These are phyloP conservation scores for Dendrophyllia cribrosa DNA, from an alignment of 64 coral and sea anemone species.

Conservation along the genomic window DNA sequence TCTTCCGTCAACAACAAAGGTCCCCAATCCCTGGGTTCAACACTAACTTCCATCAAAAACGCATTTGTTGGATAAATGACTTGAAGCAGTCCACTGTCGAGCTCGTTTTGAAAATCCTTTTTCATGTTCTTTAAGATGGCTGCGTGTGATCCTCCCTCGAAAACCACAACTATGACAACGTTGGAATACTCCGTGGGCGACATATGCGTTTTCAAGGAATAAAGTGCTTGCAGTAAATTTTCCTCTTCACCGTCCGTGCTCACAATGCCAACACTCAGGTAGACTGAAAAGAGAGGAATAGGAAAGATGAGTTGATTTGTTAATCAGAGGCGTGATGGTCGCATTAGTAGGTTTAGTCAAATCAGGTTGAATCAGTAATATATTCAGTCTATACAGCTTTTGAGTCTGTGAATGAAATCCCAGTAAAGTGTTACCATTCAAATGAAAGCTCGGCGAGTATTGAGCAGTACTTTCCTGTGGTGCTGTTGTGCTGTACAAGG, in stretches of 20 bases:
- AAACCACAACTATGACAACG: conserved; percentile 24
- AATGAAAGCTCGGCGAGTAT: no score
- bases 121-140: not conserved
- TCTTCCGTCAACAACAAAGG: not conserved
- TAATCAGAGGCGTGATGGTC: no score
- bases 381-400: no score
- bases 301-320: no score
- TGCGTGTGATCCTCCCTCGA: not conserved
- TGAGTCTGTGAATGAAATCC: no score
- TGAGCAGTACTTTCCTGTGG: no score
- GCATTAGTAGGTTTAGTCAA: no score
- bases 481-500: no score
- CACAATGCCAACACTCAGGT: conserved; percentile 39
- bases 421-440: no score
- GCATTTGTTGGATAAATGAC: conserved; percentile 1
- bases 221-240: conserved; percentile 28
- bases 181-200: conserved; percentile 17
- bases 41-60: not conserved
- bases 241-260: not conserved
- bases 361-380: no score
- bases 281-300: conserved; percentile 1
- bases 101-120: conserved; percentile 11
- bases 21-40: not conserved
- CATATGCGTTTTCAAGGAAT: conserved; percentile 35
- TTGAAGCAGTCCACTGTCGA: conserved; percentile 52